These are phyloP conservation scores for Alligator mississippiensis DNA, from an alignment of 2,113 vertebrate species.

Conservation along the genomic window DNA sequence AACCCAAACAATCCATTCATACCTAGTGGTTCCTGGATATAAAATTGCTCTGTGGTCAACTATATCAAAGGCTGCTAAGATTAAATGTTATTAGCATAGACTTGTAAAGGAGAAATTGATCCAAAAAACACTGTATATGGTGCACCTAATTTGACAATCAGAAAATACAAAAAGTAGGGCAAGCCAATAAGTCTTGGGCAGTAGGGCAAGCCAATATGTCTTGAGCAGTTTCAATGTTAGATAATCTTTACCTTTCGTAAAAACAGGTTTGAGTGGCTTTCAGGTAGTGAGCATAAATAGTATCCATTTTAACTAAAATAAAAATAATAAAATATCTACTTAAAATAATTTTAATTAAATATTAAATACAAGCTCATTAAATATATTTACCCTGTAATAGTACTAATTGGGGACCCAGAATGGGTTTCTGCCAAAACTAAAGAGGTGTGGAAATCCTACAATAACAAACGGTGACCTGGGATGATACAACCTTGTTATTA, in stretches of 20 bases:
- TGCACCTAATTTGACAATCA: neutral
- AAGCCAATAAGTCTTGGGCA: neutral
- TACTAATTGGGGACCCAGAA: constrained; percentile 28
- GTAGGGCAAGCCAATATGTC: neutral
- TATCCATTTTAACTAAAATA: constrained; percentile 58
- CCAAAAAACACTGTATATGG: neutral
- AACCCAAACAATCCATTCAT: neutral
- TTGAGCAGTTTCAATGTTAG: neutral
- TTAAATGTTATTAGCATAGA: neutral
- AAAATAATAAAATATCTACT: constrained; percentile 48
- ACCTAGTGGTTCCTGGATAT: neutral
- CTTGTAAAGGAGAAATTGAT: neutral
- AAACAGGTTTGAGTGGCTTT: neutral
- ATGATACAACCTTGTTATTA: constrained; percentile 54
- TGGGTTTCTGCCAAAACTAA: constrained; percentile 56
- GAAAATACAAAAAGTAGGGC: neutral
- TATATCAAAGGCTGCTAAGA: neutral
- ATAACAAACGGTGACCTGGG: constrained; percentile 58
- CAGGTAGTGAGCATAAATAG: neutral
- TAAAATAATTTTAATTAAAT: constrained; percentile 65
- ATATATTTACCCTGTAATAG: constrained; percentile 42
- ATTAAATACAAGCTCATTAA: constrained; percentile 69
- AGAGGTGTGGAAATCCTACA: constrained; percentile 67
- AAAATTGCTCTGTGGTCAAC: neutral
- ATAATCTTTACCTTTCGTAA: too few relatives aligned